Percentiles rank a stretch among this genome's conserved stretches.
Conservation (phyloP, 2,888 invertebrate genomes). For the Magallana nippona region DNA sequence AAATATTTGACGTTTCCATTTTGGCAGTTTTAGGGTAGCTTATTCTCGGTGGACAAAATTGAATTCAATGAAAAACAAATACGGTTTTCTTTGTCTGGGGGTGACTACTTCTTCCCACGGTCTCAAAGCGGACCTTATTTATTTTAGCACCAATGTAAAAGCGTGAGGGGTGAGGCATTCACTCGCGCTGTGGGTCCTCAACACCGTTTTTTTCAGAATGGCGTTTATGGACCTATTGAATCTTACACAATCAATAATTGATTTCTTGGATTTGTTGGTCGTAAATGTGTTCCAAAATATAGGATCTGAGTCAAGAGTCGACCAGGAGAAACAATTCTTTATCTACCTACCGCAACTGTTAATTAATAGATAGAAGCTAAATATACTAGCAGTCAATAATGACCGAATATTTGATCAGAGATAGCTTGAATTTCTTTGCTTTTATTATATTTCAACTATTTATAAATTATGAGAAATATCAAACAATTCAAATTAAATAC, state of each 20-base stretch:
- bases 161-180: neutral
- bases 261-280: conserved; percentile 11
- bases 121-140: neutral
- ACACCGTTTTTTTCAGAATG: neutral
- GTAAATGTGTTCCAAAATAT: neutral
- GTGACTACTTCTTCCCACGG: conserved; percentile 14
- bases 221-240: neutral
- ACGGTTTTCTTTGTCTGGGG: neutral
- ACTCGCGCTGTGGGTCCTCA: neutral
- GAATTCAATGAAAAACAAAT: neutral
- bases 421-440: no score
- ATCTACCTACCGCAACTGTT: no score
- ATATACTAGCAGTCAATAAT: no score
- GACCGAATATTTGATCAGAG: no score
- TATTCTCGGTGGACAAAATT: neutral
- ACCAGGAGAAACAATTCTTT: no score
- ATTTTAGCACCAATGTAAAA: neutral
- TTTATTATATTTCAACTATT: no score
- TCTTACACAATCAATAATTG: conserved; percentile 3
- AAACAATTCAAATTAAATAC: no score
- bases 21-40: conserved; percentile 6
- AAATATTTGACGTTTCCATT: neutral
- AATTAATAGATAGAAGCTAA: no score
- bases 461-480: no score
- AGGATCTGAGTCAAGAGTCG: neutral